A percentile compares a stretch with the other conserved stretches of the same genome.
These are phyloP conservation scores for Diarsia dahlii DNA, from an alignment of 2,888 invertebrate species.

Conservation along the genomic window DNA sequence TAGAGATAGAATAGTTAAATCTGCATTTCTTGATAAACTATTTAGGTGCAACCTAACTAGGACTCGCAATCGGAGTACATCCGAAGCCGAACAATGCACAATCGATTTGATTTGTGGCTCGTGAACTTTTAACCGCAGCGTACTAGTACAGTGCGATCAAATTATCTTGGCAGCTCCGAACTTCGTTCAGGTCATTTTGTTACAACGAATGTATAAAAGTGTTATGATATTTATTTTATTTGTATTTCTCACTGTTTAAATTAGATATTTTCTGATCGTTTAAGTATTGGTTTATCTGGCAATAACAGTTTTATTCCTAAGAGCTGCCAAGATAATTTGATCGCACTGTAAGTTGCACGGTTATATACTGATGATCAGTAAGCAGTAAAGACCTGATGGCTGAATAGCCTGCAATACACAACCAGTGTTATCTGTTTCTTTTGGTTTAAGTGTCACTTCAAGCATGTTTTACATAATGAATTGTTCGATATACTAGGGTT, in stretches of 20 bases:
- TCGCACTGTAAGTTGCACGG: not conserved
- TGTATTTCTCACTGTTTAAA: too few relatives aligned
- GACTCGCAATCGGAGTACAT: not conserved
- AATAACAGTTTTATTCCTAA: too few relatives aligned
- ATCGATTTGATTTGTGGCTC: not conserved
- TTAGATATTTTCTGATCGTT: too few relatives aligned
- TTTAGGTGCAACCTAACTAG: not conserved
- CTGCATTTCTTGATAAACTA: slow-evolving; percentile 12
- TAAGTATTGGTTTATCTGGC: too few relatives aligned
- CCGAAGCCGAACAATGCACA: not conserved
- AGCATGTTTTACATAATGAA: slow-evolving; percentile 30
- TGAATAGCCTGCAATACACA: not conserved
- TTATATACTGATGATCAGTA: not conserved
- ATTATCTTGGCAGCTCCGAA: too few relatives aligned
- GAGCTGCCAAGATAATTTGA: too few relatives aligned
- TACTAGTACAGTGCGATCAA: too few relatives aligned
- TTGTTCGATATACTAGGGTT: slow-evolving; percentile 58
- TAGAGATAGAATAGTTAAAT: slow-evolving; percentile 10
- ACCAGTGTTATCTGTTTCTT: slow-evolving; percentile 12
- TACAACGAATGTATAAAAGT: too few relatives aligned
- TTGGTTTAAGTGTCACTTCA: slow-evolving; percentile 1
- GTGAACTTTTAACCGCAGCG: not conserved
- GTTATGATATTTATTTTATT: too few relatives aligned
- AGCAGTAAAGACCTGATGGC: not conserved
- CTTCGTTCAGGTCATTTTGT: too few relatives aligned